Evolutionary conservation across 2,888 invertebrate genomes (phyloP).

Genomic region (Xestia c-nigrum): DNA sequence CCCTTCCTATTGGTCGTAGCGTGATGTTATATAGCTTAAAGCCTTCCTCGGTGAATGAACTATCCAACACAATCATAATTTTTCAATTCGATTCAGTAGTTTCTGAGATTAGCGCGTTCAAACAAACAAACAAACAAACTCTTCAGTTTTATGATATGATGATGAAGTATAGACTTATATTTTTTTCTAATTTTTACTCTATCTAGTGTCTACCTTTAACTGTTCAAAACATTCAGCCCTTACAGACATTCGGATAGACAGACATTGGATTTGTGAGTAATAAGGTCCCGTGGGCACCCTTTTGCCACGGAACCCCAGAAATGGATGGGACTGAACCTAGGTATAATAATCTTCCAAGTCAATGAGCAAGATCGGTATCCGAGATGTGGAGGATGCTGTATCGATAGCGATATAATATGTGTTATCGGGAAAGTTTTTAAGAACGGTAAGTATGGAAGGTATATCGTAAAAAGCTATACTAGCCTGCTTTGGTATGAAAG

Average conservation of each 20-base stretch:
- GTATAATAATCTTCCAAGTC: constrained; percentile 69
- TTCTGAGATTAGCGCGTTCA: no score
- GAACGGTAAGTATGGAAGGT: not conserved
- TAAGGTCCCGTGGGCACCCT: not conserved
- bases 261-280: not conserved
- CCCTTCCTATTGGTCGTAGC: no score
- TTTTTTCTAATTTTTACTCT: no score
- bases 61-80: no score
- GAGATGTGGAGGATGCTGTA: constrained; percentile 7
- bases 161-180: no score
- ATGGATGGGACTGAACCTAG: constrained; percentile 61
- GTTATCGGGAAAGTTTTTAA: constrained; percentile 16
- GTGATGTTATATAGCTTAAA: no score
- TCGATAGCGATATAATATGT: constrained; percentile 34
- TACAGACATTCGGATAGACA: not conserved
- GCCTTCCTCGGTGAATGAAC: no score
- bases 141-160: no score
- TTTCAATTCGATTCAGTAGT: no score
- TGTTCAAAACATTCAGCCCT: no score
- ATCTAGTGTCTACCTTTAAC: no score
- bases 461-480: not conserved
- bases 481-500: not conserved
- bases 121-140: no score
- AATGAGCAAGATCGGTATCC: constrained; percentile 57
- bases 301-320: constrained; percentile 35